Base-by-base conservation (phyloP, 1,140 invertebrate genomes). In the Spodoptera litura region DNA sequence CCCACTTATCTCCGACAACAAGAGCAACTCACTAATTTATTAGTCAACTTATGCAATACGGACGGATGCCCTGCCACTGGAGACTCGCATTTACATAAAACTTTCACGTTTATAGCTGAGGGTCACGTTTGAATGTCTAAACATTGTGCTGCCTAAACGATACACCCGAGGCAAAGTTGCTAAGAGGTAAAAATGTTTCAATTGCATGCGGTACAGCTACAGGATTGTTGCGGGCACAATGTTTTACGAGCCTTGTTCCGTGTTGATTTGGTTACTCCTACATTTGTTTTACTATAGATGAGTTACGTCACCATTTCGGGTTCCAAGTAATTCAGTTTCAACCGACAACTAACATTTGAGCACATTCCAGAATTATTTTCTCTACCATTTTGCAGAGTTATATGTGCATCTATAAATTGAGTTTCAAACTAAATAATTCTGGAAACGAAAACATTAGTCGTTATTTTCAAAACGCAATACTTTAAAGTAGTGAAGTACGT, bases 1-100 rank as follows among this genome's bases (percentile, higher is more conserved):
- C 74, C 82, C 79, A 84, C 78, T 87, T 85, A 85, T 87, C 83
- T 84, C 78, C 44, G 80, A 83, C 73, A 75, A 75, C 83, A 81
- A 78, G 79, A 77, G 61, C 62, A 82, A 83, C 78, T 80, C 64
- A 80, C 84, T 87, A 89, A 89, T 88, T 89, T 88, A 89, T 86
- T 85, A 85, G 81, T 80, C 80, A 86, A 88, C 85, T 88, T 87
- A 73, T 88, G 82, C 83, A 82, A 86, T 86, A 82, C 81, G 80
- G 83, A 85, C 82, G 78, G 83, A 87, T 83, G 85, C 66, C 78
- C 78, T 71, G 81, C 81, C 81, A 81, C 79, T 51, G 70, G 76
- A 82, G 76, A 77, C 74, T 61, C 74, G 75, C 79, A 85, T 85
- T 87, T 83, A 86, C 85, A 87, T 87, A 85, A 84, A 89, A 88